Evolutionary conservation across 1,140 invertebrate species (phyloP).

Genomic region (Hycleus phaleratus): DNA sequence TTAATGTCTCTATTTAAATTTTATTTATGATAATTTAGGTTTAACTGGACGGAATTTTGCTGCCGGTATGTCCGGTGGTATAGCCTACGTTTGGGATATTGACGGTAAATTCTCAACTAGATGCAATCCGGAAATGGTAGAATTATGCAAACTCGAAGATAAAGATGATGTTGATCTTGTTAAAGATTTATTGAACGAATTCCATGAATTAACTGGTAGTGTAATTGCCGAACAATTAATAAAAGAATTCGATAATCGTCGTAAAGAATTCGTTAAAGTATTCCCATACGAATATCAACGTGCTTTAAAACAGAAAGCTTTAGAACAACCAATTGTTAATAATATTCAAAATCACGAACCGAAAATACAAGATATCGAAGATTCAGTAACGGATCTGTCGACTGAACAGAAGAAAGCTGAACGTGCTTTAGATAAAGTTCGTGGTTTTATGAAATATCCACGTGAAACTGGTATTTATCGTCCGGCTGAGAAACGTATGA

Average conservation of each 20-base stretch:
- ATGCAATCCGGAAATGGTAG: conserved; percentile 89
- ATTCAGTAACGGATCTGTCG: conserved; percentile 65
- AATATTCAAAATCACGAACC: conserved; percentile 38
- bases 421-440: conserved; percentile 73
- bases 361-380: conserved; percentile 78
- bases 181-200: conserved; percentile 74
- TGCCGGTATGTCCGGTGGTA: conserved; percentile 72
- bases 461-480: conserved; percentile 81
- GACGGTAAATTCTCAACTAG: conserved; percentile 78
- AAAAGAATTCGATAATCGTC: conserved; percentile 71
- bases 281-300: conserved; percentile 97
- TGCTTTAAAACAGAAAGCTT: conserved; percentile 69
- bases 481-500: conserved; percentile 68
- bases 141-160: conserved; percentile 71
- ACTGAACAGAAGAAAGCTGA: conserved; percentile 71
- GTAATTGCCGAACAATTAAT: conserved; percentile 73
- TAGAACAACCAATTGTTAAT: conserved; percentile 43
- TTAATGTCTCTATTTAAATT: neutral
- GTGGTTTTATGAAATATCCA: conserved; percentile 93
- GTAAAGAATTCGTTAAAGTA: conserved; percentile 86
- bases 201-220: conserved; percentile 85
- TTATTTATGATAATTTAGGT: conserved; percentile 49
- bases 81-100: conserved; percentile 91
- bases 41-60: conserved; percentile 92
- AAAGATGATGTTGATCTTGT: conserved; percentile 77